Conservation (phyloP, 1,140 invertebrate genomes). For the Meteorus sp. region DNA sequence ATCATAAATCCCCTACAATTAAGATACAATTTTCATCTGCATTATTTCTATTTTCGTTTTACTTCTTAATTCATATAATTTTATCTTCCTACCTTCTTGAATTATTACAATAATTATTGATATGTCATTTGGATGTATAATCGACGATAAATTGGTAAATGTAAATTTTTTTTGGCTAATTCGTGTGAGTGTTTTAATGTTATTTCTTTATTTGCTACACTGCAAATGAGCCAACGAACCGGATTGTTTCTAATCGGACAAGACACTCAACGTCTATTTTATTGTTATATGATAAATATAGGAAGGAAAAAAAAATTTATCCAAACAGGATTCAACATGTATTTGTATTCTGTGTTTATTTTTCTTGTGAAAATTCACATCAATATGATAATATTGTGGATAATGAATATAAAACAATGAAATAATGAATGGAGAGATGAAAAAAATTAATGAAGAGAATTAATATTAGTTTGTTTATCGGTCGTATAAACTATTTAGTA, state of each 20-base stretch:
- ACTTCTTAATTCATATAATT: no score
- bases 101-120: neutral
- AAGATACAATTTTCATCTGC: neutral
- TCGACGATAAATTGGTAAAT: conserved; percentile 2
- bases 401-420: no score
- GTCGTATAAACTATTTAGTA: no score
- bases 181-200: no score
- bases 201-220: neutral
- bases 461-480: no score
- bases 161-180: no score
- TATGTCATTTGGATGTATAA: neutral
- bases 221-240: neutral
- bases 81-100: no score
- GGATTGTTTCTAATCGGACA: conserved; percentile 13
- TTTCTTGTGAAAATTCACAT: no score
- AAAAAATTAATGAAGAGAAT: no score
- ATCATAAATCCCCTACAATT: neutral
- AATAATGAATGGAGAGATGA: no score
- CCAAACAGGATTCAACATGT: conserved; percentile 5
- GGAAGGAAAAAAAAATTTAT: neutral
- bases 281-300: conserved; percentile 11
- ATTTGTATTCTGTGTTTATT: no score
- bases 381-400: conserved; percentile 1
- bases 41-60: neutral
- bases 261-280: neutral